Percentiles rank a stretch among this genome's conserved stretches.
phyloP scores from a whole-genome alignment of 1,140 invertebrate genomes.

The Drosophila dunni region DNA sequence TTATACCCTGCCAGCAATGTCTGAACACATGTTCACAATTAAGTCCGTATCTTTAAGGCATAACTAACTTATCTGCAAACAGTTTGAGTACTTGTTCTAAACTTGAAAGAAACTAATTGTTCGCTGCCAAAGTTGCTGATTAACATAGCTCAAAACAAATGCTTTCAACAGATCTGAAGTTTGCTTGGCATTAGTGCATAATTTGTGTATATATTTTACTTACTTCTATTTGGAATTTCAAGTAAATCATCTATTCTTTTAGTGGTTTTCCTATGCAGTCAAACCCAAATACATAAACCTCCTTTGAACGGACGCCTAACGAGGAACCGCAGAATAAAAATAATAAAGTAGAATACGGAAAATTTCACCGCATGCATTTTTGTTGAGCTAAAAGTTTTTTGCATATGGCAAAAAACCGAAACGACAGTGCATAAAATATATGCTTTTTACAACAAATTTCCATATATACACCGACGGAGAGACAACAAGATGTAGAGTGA shows the following conservation, averaged over 20 bases:
- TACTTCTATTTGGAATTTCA: not conserved
- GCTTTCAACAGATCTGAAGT: not conserved
- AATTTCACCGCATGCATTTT: slow-evolving; percentile 61
- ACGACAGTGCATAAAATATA: slow-evolving; percentile 82
- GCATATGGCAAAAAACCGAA: slow-evolving; percentile 56
- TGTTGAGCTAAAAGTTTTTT: slow-evolving; percentile 55
- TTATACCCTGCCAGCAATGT: not conserved
- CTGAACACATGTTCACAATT: not conserved
- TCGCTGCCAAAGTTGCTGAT: not conserved
- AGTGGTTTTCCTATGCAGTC: not conserved
- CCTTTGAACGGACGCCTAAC: slow-evolving; percentile 26
- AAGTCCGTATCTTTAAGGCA: not conserved
- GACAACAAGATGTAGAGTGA: not conserved
- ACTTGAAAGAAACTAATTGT: slow-evolving; percentile 14
- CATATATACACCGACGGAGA: slow-evolving; percentile 39
- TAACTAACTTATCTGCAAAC: not conserved
- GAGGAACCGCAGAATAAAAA: slow-evolving; percentile 48
- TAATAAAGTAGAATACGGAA: slow-evolving; percentile 17
- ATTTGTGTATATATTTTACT: no score
- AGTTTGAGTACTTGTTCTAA: not conserved
- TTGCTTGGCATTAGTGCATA: not conserved
- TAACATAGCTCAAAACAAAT: not conserved
- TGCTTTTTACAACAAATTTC: slow-evolving; percentile 74
- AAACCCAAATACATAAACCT: slow-evolving; percentile 9
- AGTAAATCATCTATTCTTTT: not conserved